Base-by-base conservation (phyloP, 2,113 vertebrate species). In the Hippocampus abdominalis region DNA sequence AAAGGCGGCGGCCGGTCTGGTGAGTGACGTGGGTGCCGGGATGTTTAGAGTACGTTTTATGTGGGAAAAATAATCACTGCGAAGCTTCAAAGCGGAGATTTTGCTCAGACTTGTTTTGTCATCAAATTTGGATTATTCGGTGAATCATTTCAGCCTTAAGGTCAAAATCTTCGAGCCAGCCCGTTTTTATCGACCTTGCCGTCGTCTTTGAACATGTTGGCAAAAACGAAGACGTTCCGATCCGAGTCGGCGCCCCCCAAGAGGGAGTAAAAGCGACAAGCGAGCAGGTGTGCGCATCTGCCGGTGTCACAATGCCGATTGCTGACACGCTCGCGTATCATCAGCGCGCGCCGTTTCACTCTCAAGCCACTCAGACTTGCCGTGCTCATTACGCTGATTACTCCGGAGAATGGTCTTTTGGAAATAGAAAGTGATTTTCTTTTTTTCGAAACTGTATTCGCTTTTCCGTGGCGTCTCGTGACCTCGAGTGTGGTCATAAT, bases 241-340 rank as follows among this genome's bases (percentile, higher is more conserved):
- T n/a, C 2, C 3, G 21, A 23, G 20, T 54, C 18, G 73, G 18
- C 49, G 20, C 27, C 70, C 57, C 78, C 36, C n/a, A n/a, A 44
- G 69, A 81, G 76, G 70, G 84, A 70, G 70, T 69, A 20, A 83
- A 69, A 82, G 76, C 76, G 84, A 87, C 84, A 84, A 62, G 74
- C 74, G 81, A 82, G 70, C 83, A 64, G 69, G 75, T 75, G 53
- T 0, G 63, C 84, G 80, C 86, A 87, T 87, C 81, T 88, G 83
- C 73, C 73, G 69, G 63, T 76, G 78, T 81, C 80, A 83, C 57
- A 21, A 79, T 66, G 76, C 81, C 82, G 76, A 76, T 69, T 86
- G 84, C 63, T 51, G 70, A 76, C 73, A 25, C 61, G 42, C 74
- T 71, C 49, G 64, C 77, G 74, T 82, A 82, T 74, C 73, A 71